A percentile compares a stretch with the other conserved stretches of the same genome.
These are phyloP conservation scores for Eurosta solidaginis DNA, from an alignment of 1,140 invertebrate genomes.

Conservation along the genomic window DNA sequence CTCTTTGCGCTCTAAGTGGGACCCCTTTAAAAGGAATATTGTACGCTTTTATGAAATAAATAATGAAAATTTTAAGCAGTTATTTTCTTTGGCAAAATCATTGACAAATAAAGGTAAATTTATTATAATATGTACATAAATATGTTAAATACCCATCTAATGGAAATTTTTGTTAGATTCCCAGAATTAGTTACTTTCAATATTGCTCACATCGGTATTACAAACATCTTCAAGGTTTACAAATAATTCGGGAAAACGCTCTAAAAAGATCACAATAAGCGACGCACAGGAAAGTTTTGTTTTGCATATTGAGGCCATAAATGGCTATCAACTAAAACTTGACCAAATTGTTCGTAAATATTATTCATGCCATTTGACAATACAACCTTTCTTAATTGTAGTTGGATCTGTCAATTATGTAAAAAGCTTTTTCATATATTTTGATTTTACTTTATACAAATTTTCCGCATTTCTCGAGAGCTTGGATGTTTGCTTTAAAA, in stretches of 20 bases:
- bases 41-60: too few species aligned
- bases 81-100: too few species aligned
- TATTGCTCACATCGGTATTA: too few species aligned
- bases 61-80: too few species aligned
- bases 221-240: too few species aligned
- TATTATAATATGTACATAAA: too few species aligned
- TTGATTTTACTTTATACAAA: not conserved
- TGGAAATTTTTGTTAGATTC: too few species aligned
- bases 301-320: not conserved
- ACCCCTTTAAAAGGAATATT: too few species aligned
- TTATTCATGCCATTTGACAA: not conserved
- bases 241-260: not conserved
- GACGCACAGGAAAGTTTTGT: not conserved
- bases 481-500: not conserved
- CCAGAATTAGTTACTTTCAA: not conserved
- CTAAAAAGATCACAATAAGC: not conserved
- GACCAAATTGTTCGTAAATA: not conserved
- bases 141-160: too few species aligned
- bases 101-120: too few species aligned
- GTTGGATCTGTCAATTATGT: not conserved
- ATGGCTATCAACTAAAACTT: not conserved
- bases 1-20: too few species aligned
- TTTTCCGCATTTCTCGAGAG: not conserved
- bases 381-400: not conserved
- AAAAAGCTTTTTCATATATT: not conserved